phyloP scores from a whole-genome alignment of 2,888 invertebrate species.

The Plutella xylostella region DNA sequence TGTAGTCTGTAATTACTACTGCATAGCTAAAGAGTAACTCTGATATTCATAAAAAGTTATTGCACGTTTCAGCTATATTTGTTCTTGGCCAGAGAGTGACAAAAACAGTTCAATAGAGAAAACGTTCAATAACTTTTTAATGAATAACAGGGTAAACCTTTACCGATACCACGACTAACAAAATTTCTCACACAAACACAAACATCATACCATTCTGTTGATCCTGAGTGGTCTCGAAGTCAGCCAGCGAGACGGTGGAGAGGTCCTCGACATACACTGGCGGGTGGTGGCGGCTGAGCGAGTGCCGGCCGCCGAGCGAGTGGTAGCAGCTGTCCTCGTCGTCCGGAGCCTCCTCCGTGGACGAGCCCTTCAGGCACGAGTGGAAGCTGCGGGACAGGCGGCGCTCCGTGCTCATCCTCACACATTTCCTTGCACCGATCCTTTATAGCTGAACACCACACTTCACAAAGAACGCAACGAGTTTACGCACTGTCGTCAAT shows the following conservation, averaged over 20 bases:
- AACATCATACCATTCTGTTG: constrained; percentile 46
- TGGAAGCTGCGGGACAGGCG: constrained; percentile 76
- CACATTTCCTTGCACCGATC: constrained; percentile 40
- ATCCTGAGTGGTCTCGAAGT: constrained; percentile 55
- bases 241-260: constrained; percentile 51
- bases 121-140: too few relatives aligned
- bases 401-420: constrained; percentile 66
- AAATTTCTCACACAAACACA: not conserved
- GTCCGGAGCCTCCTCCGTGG: constrained; percentile 62
- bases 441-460: constrained; percentile 8
- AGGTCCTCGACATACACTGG: constrained; percentile 62
- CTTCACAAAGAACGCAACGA: not conserved
- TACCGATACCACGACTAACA: too few relatives aligned
- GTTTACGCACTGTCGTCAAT: not conserved
- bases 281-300: constrained; percentile 48
- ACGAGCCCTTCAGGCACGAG: constrained; percentile 74
- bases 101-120: too few relatives aligned
- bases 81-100: too few relatives aligned
- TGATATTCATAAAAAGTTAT: too few relatives aligned
- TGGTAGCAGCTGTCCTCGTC: constrained; percentile 62
- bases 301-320: constrained; percentile 56
- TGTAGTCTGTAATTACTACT: too few relatives aligned
- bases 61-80: too few relatives aligned
- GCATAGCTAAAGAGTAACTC: too few relatives aligned
- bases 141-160: too few relatives aligned